These are phyloP conservation scores for Margarornis squamiger DNA, from an alignment of 2,797 vertebrate genomes.

Conservation along the genomic window DNA sequence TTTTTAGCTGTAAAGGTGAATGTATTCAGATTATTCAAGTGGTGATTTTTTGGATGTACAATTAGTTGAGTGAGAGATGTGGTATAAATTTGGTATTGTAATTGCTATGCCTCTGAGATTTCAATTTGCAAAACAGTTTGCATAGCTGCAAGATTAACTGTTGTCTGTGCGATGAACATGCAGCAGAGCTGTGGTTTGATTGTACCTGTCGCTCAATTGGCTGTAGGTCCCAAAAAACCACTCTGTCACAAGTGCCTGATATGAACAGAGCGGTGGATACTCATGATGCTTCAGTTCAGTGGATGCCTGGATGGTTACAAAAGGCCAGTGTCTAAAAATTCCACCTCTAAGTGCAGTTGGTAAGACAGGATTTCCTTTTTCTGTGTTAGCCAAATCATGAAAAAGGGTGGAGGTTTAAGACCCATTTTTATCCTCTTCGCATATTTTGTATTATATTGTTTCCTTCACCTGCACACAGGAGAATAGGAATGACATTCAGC, in stretches of 20 bases:
- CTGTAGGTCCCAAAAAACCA: background rate
- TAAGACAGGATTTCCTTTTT: background rate
- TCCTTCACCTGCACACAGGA: background rate
- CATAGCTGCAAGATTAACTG: slow-evolving; percentile 41
- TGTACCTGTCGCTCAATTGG: background rate
- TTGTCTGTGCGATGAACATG: background rate
- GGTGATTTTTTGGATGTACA: slow-evolving; percentile 65
- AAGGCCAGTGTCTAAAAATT: background rate
- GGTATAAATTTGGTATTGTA: slow-evolving; percentile 62
- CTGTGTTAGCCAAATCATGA: background rate
- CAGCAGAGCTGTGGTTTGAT: background rate
- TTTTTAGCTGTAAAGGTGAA: slow-evolving; percentile 56
- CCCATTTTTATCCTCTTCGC: background rate
- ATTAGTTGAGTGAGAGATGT: slow-evolving; percentile 59
- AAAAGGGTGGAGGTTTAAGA: background rate
- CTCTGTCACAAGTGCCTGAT: background rate
- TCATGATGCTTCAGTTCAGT: background rate
- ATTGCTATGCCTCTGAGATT: slow-evolving; percentile 60
- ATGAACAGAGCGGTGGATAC: background rate
- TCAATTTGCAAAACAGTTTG: slow-evolving; percentile 52
- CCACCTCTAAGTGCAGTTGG: background rate
- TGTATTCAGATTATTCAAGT: slow-evolving; percentile 67
- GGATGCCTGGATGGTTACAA: background rate
- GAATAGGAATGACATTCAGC: background rate
- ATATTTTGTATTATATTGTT: background rate